Conservation (phyloP, 2,888 invertebrate genomes). For the Nasonia oneida region DNA sequence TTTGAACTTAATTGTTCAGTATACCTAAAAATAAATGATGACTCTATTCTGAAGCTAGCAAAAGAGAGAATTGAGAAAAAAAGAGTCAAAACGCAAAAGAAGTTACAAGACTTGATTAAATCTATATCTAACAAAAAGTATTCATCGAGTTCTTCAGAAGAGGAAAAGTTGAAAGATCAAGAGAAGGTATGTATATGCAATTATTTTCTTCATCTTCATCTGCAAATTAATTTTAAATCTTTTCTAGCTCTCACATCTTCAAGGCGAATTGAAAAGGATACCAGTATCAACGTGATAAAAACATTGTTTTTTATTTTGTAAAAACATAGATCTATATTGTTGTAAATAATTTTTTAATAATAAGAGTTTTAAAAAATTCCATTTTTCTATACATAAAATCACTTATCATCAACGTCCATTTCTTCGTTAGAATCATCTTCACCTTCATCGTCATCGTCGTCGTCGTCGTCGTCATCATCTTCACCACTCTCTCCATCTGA, state of each 20-base stretch:
- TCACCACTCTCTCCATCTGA: slow-evolving; percentile 74
- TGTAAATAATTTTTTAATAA: slow-evolving; percentile 52
- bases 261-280: slow-evolving; percentile 65
- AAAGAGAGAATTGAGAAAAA: slow-evolving; percentile 66
- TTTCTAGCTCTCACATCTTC: slow-evolving; percentile 65
- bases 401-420: slow-evolving; percentile 67
- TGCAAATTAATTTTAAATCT: slow-evolving; percentile 26
- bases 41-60: slow-evolving; percentile 57
- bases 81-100: slow-evolving; percentile 65
- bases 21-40: slow-evolving; percentile 65
- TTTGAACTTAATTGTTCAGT: slow-evolving; percentile 67
- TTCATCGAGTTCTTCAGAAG: slow-evolving; percentile 52
- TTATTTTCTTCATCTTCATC: not conserved
- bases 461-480: slow-evolving; percentile 68
- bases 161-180: slow-evolving; percentile 58
- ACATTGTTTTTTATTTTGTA: slow-evolving; percentile 35
- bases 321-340: slow-evolving; percentile 53
- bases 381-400: slow-evolving; percentile 15
- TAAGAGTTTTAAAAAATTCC: slow-evolving; percentile 34
- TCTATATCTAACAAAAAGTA: slow-evolving; percentile 59
- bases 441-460: slow-evolving; percentile 66
- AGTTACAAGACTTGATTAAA: slow-evolving; percentile 65
- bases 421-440: slow-evolving; percentile 51
- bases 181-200: slow-evolving; percentile 58
- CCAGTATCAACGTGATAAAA: slow-evolving; percentile 47